Conservation (phyloP, 2,113 vertebrate genomes). For the Strix aluco region DNA sequence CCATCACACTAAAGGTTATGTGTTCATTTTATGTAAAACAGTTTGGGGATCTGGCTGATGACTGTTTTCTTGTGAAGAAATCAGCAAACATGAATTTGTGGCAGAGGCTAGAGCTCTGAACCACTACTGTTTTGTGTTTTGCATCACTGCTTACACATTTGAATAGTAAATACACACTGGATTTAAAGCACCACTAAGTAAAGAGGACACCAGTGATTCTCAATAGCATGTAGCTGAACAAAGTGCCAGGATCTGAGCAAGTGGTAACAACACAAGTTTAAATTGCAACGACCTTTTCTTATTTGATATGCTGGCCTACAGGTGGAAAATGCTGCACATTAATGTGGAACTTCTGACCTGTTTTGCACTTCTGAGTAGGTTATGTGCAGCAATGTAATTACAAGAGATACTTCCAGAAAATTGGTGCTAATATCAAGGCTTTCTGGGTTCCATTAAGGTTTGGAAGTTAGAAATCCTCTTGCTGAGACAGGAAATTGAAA, state of each 20-base stretch:
- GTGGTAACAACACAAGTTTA: background rate
- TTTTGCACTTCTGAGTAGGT: background rate
- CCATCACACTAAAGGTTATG: background rate
- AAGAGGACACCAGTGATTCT: background rate
- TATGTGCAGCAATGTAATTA: background rate
- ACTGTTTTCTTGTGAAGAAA: background rate
- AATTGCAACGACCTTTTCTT: background rate
- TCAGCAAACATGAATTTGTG: background rate
- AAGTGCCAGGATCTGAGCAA: background rate
- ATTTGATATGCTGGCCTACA: background rate
- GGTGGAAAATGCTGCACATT: background rate
- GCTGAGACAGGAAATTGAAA: background rate
- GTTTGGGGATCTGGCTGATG: background rate
- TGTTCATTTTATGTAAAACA: background rate
- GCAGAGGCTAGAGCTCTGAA: background rate
- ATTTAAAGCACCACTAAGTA: background rate
- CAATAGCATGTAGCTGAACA: background rate
- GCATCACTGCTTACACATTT: background rate
- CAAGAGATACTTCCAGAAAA: background rate
- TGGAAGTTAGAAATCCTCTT: background rate
- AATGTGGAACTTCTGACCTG: background rate
- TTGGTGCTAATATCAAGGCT: background rate
- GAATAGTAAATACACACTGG: background rate
- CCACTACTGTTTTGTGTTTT: background rate
- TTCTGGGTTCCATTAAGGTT: background rate